Base-by-base conservation (phyloP, 2,797 vertebrate genomes). In the Epinephelus coioides region DNA sequence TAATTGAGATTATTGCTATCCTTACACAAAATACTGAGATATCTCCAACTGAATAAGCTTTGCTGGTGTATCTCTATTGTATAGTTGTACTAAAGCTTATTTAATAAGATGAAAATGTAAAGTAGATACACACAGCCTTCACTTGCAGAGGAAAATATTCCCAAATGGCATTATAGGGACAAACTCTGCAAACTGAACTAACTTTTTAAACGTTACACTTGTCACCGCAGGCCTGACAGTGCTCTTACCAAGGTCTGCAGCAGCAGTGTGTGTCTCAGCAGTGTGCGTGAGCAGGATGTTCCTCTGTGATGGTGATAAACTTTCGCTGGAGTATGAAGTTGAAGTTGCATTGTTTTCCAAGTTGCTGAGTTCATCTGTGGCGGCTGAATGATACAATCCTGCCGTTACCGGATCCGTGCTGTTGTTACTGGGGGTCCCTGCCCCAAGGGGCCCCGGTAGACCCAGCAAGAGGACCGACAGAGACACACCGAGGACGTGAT, bases 191-290 rank as follows among this genome's bases (percentile, higher is more conserved):
- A 60, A 54, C 1, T 38, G 17, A n/a, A 50, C 4, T 4, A 30
- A 38, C 34, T 49, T 19, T 23, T 2, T 12, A 14, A 8, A 47
- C 21, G 25, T 25, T 21, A 4, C 64, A 74, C 78, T 80, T 73
- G 80, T 23, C 11, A 1, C 6, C 2, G 34, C 72, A 86, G 89
- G 89, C 89, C 89, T 49, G 47, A 53, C n/a, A 25, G 44, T 12
- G 56, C 10, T 79, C 94, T 95, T 93, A 96, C 95, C 95, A 50
- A 69, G 21, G 82, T 54, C 68, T 19, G 47, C 83, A 46, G 82
- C 88, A 18, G 74, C 82, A 21, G 85, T 74, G 70, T 66, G 83
- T 30, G 86, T 78, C 9, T 79, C 81, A 19, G 89, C 78, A 5
- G 82, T 18, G 80, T 59, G 87, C 27, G 86, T 78, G 83, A 91